Conservation (phyloP, 1,140 invertebrate genomes). For the Rhopalosiphum maidis region DNA sequence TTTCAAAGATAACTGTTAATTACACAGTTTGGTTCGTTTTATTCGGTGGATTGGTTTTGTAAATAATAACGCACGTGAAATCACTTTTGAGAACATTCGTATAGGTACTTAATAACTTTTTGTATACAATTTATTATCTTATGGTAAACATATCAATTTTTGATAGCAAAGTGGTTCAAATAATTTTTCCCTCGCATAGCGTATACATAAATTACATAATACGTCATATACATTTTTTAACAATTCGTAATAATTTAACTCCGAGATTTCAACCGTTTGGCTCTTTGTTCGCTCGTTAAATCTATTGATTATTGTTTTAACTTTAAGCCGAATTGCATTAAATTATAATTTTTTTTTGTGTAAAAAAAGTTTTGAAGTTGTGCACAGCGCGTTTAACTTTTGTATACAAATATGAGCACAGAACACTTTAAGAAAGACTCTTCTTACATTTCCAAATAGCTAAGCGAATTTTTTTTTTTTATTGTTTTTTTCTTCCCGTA, state of each 20-base stretch:
- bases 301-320: not conserved
- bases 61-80: not conserved
- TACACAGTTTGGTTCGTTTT: not conserved
- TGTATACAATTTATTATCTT: not conserved
- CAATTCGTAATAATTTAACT: not conserved
- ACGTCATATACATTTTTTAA: not conserved
- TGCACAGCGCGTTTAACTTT: not conserved
- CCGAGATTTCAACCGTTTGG: not conserved
- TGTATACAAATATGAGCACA: slow-evolving; percentile 44
- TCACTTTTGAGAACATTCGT: not conserved
- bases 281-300: not conserved
- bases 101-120: not conserved
- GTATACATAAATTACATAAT: too few species aligned
- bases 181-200: not conserved
- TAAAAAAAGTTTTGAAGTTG: not conserved
- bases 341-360: not conserved
- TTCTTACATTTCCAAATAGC: not conserved
- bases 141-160: not conserved
- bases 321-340: not conserved
- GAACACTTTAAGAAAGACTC: not conserved
- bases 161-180: not conserved
- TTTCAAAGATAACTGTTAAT: not conserved
- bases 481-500: not conserved
- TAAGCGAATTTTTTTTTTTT: not conserved
- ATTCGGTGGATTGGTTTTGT: not conserved